Percentiles rank a stretch among this genome's conserved stretches.
Evolutionary conservation across 2,797 vertebrate genomes (phyloP).

Genomic region (Xenentodon cancila): DNA sequence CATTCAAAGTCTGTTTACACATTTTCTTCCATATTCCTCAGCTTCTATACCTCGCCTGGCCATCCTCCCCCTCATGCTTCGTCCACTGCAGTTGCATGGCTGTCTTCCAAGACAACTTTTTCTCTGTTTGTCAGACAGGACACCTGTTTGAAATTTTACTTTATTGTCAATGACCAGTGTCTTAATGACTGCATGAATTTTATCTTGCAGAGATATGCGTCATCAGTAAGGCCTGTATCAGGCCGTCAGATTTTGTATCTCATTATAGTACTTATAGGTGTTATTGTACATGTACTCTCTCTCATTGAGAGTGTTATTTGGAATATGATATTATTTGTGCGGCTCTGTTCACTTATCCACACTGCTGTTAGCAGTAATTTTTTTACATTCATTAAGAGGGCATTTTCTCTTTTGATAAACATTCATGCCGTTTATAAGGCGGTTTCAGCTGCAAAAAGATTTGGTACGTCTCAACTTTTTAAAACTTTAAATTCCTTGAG

Average conservation of each 20-base stretch:
- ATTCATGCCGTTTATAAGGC: no score
- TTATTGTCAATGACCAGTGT: no score
- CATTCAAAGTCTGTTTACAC: constrained; percentile 8
- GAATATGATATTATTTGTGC: constrained; percentile 7
- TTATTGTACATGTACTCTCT: background rate
- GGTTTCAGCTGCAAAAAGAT: background rate
- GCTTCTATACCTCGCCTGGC: constrained; percentile 43
- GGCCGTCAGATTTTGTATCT: background rate
- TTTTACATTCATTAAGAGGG: background rate
- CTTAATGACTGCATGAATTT: no score
- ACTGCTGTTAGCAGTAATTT: background rate
- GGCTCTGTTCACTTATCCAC: background rate
- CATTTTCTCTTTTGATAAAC: background rate
- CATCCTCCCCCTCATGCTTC: constrained; percentile 9
- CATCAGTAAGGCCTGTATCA: no score
- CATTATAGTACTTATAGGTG: background rate
- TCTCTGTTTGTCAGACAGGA: background rate
- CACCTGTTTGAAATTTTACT: background rate
- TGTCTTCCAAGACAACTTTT: constrained; percentile 24
- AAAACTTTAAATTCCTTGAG: background rate
- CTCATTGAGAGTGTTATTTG: background rate
- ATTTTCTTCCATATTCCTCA: constrained; percentile 22
- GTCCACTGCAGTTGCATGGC: constrained; percentile 49
- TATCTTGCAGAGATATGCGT: no score
- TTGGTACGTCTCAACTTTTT: background rate